Conservation (phyloP, 2,797 vertebrate genomes). For the Zenarchopterus dispar region DNA sequence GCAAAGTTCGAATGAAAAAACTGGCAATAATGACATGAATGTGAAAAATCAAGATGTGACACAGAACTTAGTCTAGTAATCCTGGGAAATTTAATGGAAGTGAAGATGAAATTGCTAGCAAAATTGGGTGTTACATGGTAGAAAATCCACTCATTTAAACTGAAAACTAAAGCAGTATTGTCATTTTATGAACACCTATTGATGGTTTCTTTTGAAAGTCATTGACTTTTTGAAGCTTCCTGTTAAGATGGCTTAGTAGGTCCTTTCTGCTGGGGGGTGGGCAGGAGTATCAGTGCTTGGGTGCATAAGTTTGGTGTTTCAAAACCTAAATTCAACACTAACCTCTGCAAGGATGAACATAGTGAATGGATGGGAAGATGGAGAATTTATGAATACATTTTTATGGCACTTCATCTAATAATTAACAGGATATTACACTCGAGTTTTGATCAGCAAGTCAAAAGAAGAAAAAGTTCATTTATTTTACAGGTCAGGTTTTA, state of each 20-base stretch:
- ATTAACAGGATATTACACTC: not conserved
- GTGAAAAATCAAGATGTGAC: not conserved
- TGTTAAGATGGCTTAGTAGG: too few species aligned
- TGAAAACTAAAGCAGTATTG: too few species aligned
- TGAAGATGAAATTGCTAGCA: not conserved
- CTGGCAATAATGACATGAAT: not conserved
- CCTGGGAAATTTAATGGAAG: not conserved
- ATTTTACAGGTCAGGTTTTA: not conserved
- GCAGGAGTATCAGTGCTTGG: too few species aligned
- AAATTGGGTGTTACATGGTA: not conserved
- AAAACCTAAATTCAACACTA: too few species aligned
- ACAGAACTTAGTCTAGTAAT: constrained; percentile 5
- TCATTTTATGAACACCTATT: too few species aligned
- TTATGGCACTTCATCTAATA: constrained; percentile 1
- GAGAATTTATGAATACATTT: not conserved
- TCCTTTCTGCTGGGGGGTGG: too few species aligned
- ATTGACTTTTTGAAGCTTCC: too few species aligned
- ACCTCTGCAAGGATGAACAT: not conserved
- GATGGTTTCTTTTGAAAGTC: too few species aligned
- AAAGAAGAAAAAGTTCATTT: not conserved
- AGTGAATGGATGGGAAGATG: constrained; percentile 4
- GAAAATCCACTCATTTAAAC: not conserved
- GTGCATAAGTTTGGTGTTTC: too few species aligned
- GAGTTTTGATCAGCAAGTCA: not conserved
- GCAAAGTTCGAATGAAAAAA: not conserved